phyloP scores from a whole-genome alignment of 92 coral and sea anemone species.

The Pocillopora meandrina region DNA sequence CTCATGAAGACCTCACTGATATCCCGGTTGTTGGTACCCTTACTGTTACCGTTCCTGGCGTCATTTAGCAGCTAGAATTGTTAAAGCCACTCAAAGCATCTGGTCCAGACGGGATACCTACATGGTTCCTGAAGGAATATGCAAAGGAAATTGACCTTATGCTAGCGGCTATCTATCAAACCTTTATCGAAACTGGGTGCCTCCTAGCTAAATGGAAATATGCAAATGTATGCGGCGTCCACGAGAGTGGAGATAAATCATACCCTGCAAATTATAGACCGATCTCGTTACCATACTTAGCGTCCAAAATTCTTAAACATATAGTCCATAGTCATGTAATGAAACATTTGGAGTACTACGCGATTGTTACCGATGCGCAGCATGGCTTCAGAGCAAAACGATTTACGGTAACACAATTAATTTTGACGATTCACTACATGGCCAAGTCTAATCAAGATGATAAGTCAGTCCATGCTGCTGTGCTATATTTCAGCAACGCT shows the following conservation, averaged over 20 bases:
- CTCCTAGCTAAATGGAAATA: conserved; percentile 43
- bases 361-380: conserved; percentile 43
- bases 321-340: conserved; percentile 59
- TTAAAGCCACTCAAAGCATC: too few relatives aligned
- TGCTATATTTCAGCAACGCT: conserved; percentile 49
- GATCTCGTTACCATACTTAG: conserved; percentile 41
- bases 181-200: conserved; percentile 38
- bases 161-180: conserved; percentile 15
- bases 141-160: too few relatives aligned
- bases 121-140: too few relatives aligned
- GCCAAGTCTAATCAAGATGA: conserved; percentile 24
- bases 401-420: conserved; percentile 51
- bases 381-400: conserved; percentile 61
- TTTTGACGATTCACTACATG: conserved; percentile 36
- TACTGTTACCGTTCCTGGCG: too few relatives aligned
- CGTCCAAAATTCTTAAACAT: conserved; percentile 53
- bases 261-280: conserved; percentile 57
- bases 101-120: too few relatives aligned
- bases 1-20: too few relatives aligned
- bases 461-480: conserved; percentile 15
- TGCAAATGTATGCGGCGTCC: conserved; percentile 49
- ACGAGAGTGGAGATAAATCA: conserved; percentile 57
- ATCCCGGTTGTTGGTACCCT: too few relatives aligned
- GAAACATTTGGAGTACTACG: conserved; percentile 49
- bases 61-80: too few relatives aligned